These are phyloP conservation scores for Epirrita christyi DNA, from an alignment of 2,888 invertebrate genomes.

Conservation along the genomic window DNA sequence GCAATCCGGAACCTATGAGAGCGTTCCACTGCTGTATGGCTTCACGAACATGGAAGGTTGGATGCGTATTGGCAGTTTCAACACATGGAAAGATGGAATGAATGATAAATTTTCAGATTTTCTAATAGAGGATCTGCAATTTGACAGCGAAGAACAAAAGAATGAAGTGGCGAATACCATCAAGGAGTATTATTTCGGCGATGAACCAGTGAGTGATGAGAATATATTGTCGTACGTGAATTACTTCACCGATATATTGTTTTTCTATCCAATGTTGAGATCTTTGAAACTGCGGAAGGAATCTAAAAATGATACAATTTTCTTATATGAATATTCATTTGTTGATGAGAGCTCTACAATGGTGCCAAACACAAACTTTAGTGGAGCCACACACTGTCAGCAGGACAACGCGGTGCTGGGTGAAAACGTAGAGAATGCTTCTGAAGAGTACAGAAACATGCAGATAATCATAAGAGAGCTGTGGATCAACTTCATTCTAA, in stretches of 20 bases:
- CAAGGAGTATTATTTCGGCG: constrained; percentile 21
- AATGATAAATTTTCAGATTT: constrained; percentile 48
- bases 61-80: constrained; percentile 35
- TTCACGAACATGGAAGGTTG: constrained; percentile 56
- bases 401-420: too few species aligned
- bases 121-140: constrained; percentile 45
- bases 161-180: constrained; percentile 14
- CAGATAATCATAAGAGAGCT: too few species aligned
- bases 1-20: constrained; percentile 49
- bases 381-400: too few species aligned
- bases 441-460: too few species aligned
- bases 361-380: too few species aligned
- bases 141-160: constrained; percentile 17
- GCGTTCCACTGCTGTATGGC: constrained; percentile 56
- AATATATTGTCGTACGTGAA: constrained; percentile 12
- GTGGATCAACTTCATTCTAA: too few species aligned
- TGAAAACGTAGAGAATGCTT: too few species aligned
- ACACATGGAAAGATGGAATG: constrained; percentile 44
- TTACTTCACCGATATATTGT: constrained; percentile 17
- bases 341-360: too few species aligned
- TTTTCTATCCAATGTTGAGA: constrained; percentile 13
- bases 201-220: constrained; percentile 6
- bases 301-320: too few species aligned
- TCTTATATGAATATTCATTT: too few species aligned
- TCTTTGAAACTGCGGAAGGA: background rate